A percentile compares a stretch with the other conserved stretches of the same genome.
Evolutionary conservation across 2,113 vertebrate species (phyloP).

Genomic region (Tychaedon coryphoeus): DNA sequence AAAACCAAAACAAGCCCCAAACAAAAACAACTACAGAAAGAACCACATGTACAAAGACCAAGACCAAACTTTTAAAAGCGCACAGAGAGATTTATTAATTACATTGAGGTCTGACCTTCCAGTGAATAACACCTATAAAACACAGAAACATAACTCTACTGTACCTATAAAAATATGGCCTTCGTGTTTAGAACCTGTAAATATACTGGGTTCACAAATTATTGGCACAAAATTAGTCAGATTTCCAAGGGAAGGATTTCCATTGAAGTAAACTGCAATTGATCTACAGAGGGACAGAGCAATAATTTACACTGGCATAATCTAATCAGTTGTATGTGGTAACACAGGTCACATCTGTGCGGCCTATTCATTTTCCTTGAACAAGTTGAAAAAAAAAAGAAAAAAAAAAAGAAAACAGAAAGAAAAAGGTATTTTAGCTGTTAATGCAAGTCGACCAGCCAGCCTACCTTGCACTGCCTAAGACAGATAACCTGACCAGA

Average conservation of each 20-base stretch:
- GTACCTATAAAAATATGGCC: background rate
- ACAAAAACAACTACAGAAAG: background rate
- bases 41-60: background rate
- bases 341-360: background rate
- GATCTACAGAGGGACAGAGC: background rate
- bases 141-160: background rate
- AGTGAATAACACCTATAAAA: background rate
- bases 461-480: background rate
- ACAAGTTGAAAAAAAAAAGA: background rate
- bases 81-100: background rate
- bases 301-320: background rate
- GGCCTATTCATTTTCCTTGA: background rate
- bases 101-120: background rate
- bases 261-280: background rate
- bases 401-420: too few relatives aligned
- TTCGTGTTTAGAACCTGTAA: background rate
- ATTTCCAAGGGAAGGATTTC: background rate
- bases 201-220: background rate
- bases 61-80: background rate
- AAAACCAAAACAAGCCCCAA: background rate
- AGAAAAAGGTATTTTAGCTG: background rate
- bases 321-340: background rate
- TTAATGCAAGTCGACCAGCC: accelerated
- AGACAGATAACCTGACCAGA: background rate
- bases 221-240: background rate